Evolutionary conservation across 2,888 invertebrate species (phyloP), one percentile per base, ranked within the genome.

Genomic region (Mythimna pallens): DNA sequence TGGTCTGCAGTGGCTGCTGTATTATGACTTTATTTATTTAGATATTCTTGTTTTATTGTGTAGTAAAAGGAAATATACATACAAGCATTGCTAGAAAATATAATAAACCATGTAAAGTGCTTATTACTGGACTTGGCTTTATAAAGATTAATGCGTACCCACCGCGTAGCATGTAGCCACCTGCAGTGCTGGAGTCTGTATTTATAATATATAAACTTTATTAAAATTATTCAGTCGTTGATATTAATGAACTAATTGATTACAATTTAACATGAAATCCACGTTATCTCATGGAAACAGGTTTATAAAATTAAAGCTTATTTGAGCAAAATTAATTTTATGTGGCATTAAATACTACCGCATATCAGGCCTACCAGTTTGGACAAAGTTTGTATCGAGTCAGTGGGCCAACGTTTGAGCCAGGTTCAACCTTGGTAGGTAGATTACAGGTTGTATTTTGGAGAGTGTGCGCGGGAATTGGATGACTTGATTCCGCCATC

Each of bases 201-300:
- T 30, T 30, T 30, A 25, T 25, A 25, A 25, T 25, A 25, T 10
- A 20, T 69, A 8, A 58, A 20, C 3, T 20, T 9, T 0, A 12
- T 17, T 25, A 22, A 58, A 9, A 12, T 20, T 55, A 43, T 4
- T 3, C 40, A 17, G 10, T 17, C 70, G 22, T 25, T 57, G 4
- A 57, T 36, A 47, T 25, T 63, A 40, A 22, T 43, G 1, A 73
- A 58, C n/a, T 20, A 62, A 34, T 22, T 30, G 59, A 20, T 61
- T 17, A 22, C 7, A 36, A 50, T 10, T 9, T 10, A 10, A 30
- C 22, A 52, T 9, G 52, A 30, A 59, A 59, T 25, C 43, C 22
- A 3, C 36, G 47, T 34, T 76, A 76, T 76, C 73, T 30, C 73
- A 40, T 25, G 17, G 12, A 50, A 64, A 79, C 76, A 79, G 52